Conservation (phyloP, 2,888 invertebrate genomes). For the Lasioglossum leucozonium region DNA sequence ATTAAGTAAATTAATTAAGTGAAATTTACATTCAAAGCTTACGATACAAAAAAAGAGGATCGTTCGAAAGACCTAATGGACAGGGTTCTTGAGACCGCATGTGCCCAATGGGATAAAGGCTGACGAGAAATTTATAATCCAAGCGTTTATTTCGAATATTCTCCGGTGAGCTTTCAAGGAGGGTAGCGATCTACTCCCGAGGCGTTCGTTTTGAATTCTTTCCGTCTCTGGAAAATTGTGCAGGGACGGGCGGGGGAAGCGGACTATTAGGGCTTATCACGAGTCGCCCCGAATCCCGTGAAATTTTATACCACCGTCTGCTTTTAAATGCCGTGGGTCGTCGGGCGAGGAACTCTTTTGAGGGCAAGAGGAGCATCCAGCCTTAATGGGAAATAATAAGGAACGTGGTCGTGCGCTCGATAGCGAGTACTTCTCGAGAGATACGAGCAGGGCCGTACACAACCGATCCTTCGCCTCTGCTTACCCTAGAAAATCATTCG, state of each 20-base stretch:
- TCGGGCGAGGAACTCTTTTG: constrained; percentile 44
- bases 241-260: not conserved
- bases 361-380: constrained; percentile 55
- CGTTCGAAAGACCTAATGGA: not conserved
- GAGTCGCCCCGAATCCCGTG: constrained; percentile 52
- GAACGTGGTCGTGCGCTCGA: constrained; percentile 56
- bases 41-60: not conserved
- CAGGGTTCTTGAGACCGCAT: not conserved
- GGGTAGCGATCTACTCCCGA: not conserved
- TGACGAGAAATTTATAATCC: constrained; percentile 21
- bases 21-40: not conserved
- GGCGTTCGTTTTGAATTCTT: constrained; percentile 33
- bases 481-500: not conserved
- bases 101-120: constrained; percentile 3
- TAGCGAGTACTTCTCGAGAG: constrained; percentile 45
- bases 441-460: constrained; percentile 49
- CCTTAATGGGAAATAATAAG: constrained; percentile 67
- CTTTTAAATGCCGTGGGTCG: constrained; percentile 55
- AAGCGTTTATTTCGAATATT: constrained; percentile 5
- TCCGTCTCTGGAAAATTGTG: constrained; percentile 24
- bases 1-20: not conserved
- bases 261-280: constrained; percentile 51
- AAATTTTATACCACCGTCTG: constrained; percentile 64
- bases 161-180: constrained; percentile 14
- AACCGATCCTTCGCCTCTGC: not conserved